Conservation (phyloP, 2,113 vertebrate species). For the Chlorodrepanis virens region DNA sequence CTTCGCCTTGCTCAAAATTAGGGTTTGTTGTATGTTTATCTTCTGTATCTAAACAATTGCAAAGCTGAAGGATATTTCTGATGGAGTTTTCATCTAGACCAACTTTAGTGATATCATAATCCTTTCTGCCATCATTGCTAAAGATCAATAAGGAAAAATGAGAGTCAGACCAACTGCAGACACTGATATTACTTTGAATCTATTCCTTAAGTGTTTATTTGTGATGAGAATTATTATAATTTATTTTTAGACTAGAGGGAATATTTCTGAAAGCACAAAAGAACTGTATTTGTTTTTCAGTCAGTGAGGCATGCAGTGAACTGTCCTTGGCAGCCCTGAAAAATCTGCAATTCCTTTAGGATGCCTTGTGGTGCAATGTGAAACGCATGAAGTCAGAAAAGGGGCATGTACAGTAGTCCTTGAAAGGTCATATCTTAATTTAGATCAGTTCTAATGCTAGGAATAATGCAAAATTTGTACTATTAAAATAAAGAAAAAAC, state of each 20-base stretch:
- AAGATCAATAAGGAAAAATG: background rate
- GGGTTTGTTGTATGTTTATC: background rate
- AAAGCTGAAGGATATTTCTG: background rate
- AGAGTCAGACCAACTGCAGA: background rate
- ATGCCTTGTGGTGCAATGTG: background rate
- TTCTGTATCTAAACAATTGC: background rate
- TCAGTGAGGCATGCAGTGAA: background rate
- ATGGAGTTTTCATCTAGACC: background rate
- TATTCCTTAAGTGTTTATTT: background rate
- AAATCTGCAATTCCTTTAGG: constrained; percentile 12
- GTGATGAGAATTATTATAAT: background rate
- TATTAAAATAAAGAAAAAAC: background rate
- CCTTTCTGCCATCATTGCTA: background rate
- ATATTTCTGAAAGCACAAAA: background rate
- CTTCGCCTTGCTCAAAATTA: background rate
- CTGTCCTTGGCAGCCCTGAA: background rate
- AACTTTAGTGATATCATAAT: background rate
- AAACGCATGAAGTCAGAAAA: background rate
- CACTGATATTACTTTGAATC: background rate
- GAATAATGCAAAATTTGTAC: background rate
- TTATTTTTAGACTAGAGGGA: background rate
- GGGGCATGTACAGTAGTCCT: background rate
- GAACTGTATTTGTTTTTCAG: background rate
- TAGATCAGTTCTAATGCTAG: background rate
- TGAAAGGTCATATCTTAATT: constrained; percentile 3